Evolutionary conservation across 2,113 vertebrate species (phyloP).

Genomic region (Brachyistius frenatus): DNA sequence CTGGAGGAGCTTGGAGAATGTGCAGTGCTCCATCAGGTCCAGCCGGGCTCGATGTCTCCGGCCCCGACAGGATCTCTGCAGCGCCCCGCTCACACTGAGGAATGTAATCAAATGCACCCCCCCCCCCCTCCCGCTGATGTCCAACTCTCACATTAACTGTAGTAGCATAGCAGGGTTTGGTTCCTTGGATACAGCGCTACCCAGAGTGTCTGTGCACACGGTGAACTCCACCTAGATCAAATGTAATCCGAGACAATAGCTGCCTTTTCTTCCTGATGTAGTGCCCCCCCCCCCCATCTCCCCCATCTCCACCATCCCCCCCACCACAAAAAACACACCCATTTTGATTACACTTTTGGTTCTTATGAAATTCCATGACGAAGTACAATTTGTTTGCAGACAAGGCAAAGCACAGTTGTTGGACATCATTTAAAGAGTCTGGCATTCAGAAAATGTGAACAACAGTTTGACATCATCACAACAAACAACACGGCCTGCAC

Average conservation of each 20-base stretch:
- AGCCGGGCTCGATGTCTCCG: constrained; percentile 49
- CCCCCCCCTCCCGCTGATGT: constrained; percentile 65
- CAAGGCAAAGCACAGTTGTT: neutral
- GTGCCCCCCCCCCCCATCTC: constrained; percentile 38
- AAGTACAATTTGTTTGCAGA: constrained; percentile 24
- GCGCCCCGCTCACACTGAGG: constrained; percentile 60
- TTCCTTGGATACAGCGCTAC: constrained; percentile 49
- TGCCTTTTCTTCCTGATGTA: constrained; percentile 43
- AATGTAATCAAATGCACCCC: constrained; percentile 81
- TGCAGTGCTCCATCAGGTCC: constrained; percentile 43
- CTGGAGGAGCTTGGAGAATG: constrained; percentile 41
- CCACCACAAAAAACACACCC: neutral
- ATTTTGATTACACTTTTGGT: neutral
- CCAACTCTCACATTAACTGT: constrained; percentile 58
- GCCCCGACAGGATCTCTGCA: constrained; percentile 52
- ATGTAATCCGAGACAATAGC: constrained; percentile 57
- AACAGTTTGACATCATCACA: neutral
- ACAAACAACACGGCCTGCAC: neutral
- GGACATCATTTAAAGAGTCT: neutral
- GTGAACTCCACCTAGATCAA: constrained; percentile 32
- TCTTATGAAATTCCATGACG: constrained; percentile 7
- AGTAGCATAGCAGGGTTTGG: constrained; percentile 42
- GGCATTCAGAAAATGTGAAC: neutral
- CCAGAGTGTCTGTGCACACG: neutral
- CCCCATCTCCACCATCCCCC: constrained; percentile 4